Base-by-base conservation (phyloP, 2,113 vertebrate species). In the Bolborhynchus lineola region DNA sequence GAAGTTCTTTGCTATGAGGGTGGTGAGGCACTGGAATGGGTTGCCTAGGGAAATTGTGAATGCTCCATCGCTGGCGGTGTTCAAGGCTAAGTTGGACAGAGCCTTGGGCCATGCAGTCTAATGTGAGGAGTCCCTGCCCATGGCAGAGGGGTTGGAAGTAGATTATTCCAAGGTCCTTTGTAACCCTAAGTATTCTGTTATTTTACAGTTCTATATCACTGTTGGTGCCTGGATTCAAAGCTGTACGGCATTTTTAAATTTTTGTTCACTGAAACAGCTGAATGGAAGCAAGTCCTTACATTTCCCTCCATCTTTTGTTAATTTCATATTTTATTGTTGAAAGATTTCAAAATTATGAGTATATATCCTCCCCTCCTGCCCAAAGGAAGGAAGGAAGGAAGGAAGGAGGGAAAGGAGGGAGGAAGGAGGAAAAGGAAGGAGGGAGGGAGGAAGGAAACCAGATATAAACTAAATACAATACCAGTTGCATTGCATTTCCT, bases 311-410 rank as follows among this genome's bases (percentile, higher is more conserved):
- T 3, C 13, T 72, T 75, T 67, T 63, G 2, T 13, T 41, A 68
- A 23, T 59, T 69, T 55, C 4, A 4, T 37, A 21, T 77, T 63
- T 68, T 10, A 16, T 26, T 68, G 10, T 74, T 49, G 6, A 25
- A 74, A 44, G 12, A n/a, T 28, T 41, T 12, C 10, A 55, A 17
- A 4, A 17, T 53, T 53, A 49, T 24, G 11, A 67, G 37, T 37
- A 50, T 57, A 57, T 33, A 20, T 33, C 18, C 7, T 57, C 31
- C 31, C 7, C 52, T 10, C 16, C 11, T 28, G 16, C 26, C 50
- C 6, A 1, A 50, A 26, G 25, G 25, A 50, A 50, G 49, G 50
- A 6, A 28, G 6, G 1, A 24, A n/a, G 5, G 4, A n/a, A 16
- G 19, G 8, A 23, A 17, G 49, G 14, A 6, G 23, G 31, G 11